A percentile compares a stretch with the other conserved stretches of the same genome.
phyloP scores from a whole-genome alignment of 2,888 invertebrate genomes.

The Plusia festucae region DNA sequence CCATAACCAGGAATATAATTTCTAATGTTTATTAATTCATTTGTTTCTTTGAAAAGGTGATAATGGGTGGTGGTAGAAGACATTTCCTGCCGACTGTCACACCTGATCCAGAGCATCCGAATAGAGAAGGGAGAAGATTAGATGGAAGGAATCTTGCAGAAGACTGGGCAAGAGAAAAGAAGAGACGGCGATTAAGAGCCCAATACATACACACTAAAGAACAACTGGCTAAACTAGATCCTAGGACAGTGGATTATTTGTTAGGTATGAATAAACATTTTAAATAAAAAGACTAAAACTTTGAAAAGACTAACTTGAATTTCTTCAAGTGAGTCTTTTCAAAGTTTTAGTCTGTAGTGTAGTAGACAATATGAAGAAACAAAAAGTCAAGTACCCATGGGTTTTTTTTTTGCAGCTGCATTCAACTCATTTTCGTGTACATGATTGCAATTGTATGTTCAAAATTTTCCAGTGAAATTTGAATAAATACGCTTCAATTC shows the following conservation, averaged over 20 bases:
- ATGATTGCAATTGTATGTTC: no score
- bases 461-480: no score
- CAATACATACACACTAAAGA: constrained; percentile 93
- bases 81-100: constrained; percentile 93
- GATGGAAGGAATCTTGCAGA: constrained; percentile 94
- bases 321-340: no score
- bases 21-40: neutral
- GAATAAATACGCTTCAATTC: neutral
- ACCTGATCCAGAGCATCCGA: constrained; percentile 91
- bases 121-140: constrained; percentile 92
- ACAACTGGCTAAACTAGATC: constrained; percentile 92
- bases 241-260: constrained; percentile 92
- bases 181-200: constrained; percentile 90
- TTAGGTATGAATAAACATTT: constrained; percentile 89
- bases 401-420: neutral
- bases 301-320: no score
- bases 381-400: no score
- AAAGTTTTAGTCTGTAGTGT: no score
- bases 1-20: neutral
- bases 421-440: no score
- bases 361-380: no score
- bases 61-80: constrained; percentile 93
- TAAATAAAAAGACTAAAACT: neutral
- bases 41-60: constrained; percentile 86
- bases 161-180: constrained; percentile 94